Evolutionary conservation across 1,140 invertebrate species (phyloP), one percentile per base, ranked within the genome.

Genomic region (Drosophila obscura): DNA sequence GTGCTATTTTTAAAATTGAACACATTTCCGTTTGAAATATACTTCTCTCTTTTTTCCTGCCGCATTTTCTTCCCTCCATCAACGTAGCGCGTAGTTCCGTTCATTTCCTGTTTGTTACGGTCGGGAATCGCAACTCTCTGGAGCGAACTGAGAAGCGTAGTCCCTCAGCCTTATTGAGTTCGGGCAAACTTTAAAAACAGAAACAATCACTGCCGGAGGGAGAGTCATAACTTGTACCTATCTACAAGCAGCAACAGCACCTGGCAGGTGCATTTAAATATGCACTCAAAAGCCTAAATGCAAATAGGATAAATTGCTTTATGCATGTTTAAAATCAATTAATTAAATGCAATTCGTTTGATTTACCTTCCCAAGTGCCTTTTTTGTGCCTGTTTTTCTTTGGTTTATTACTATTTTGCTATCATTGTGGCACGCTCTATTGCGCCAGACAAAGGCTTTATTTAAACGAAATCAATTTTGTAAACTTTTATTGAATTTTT

Each of bases 1-100:
- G 62, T 77, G 73, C 50, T 83, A 73, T 83, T 82, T 77, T 82
- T 81, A 64, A 81, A 82, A 81, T 81, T 82, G 74, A 82, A 82
- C 79, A 82, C 83, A 82, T 82, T 83, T 82, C 79, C 80, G 80
- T 71, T 82, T 39, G 72, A 67, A 71, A 80, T 76, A 62, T 72
- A 65, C 51, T 26, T 41, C 52, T 7, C 28, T 59, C 39, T 51
- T 31, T 8, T 9, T 49, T 31, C 22, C 11, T 52, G 19, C 5
- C 16, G 13, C 9, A 5, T 15, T 19, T 19, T 45, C 22, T 28
- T 24, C 35, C 59, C 46, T 58, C 19, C 60, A 80, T 77, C 59
- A 65, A 78, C 59, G 68, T 59, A 50, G 60, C 78, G 62, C 77
- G 73, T 58, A 77, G 81, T 82, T 81, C 11, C 78, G 65, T 81